phyloP scores from a whole-genome alignment of 2,113 vertebrate genomes.

The Eptatretus burgeri region DNA sequence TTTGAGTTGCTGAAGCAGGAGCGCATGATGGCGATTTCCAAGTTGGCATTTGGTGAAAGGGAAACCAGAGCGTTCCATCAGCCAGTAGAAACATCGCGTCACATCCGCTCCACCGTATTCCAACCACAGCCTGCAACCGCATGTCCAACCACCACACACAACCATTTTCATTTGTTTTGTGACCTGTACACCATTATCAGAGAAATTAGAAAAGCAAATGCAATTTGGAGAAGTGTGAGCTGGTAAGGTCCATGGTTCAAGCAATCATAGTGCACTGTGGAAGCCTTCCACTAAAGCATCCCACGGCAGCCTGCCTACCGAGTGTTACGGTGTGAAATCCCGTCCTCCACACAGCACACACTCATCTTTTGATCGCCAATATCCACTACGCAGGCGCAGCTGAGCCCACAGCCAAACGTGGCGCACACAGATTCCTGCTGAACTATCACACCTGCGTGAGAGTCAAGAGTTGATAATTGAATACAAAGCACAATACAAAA shows the following conservation, averaged over 20 bases:
- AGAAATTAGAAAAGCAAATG: no score
- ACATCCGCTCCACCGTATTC: slow-evolving; percentile 76
- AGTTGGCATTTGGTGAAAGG: slow-evolving; percentile 81
- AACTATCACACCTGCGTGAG: slow-evolving; percentile 39
- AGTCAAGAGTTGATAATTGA: neutral
- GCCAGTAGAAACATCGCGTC: slow-evolving; percentile 71
- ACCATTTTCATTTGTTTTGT: no score
- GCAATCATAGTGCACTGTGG: no score
- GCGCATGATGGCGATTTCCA: slow-evolving; percentile 42
- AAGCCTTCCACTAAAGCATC: no score
- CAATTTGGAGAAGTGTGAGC: no score
- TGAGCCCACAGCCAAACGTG: slow-evolving; percentile 67
- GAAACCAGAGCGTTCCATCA: slow-evolving; percentile 77
- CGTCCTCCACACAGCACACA: slow-evolving; percentile 79
- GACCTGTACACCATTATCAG: no score
- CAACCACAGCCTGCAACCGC: slow-evolving; percentile 35
- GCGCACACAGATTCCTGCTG: slow-evolving; percentile 92
- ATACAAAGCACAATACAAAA: no score
- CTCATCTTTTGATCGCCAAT: slow-evolving; percentile 94
- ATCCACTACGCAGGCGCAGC: slow-evolving; percentile 75
- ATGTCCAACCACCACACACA: no score
- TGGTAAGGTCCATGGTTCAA: no score
- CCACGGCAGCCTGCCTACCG: slow-evolving; percentile 21
- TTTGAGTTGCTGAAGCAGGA: slow-evolving; percentile 69
- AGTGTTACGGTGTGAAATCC: slow-evolving; percentile 76